phyloP scores from a whole-genome alignment of 2,113 vertebrate species.

The Psittacula cyanocephala region DNA sequence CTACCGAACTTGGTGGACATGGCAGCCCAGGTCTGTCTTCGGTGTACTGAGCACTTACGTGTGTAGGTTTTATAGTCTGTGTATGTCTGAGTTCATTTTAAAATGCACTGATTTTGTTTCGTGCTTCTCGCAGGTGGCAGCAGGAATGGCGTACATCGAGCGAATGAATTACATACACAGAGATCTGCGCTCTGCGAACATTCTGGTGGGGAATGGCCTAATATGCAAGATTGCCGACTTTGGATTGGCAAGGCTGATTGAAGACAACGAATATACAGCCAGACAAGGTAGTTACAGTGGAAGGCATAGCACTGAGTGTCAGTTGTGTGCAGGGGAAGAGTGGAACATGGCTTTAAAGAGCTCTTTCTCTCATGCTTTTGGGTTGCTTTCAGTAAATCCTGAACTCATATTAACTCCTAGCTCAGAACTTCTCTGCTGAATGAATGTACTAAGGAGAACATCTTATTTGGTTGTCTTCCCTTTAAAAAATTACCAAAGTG shows the following conservation, averaged over 20 bases:
- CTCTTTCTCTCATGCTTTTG: not conserved
- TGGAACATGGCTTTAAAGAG: not conserved
- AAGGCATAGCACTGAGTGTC: not conserved
- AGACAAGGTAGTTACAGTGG: slow-evolving; percentile 84
- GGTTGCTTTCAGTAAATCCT: not conserved
- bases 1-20: slow-evolving; percentile 96
- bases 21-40: slow-evolving; percentile 89
- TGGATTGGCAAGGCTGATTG: slow-evolving; percentile 92
- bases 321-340: not conserved
- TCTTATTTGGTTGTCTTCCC: not conserved
- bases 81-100: not conserved
- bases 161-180: slow-evolving; percentile 99
- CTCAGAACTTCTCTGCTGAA: not conserved
- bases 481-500: not conserved
- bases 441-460: not conserved
- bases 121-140: slow-evolving; percentile 79
- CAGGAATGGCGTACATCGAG: slow-evolving; percentile 97
- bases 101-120: not conserved
- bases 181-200: slow-evolving; percentile 95
- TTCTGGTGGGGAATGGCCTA: slow-evolving; percentile 92
- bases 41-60: not conserved
- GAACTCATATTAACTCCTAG: not conserved
- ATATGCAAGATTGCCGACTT: slow-evolving; percentile 98
- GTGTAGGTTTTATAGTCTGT: rapidly evolving
- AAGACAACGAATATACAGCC: slow-evolving; percentile 97